Evolutionary conservation across 2,797 vertebrate genomes (phyloP), one percentile per base, ranked within the genome.

Genomic region (Falco biarmicus): DNA sequence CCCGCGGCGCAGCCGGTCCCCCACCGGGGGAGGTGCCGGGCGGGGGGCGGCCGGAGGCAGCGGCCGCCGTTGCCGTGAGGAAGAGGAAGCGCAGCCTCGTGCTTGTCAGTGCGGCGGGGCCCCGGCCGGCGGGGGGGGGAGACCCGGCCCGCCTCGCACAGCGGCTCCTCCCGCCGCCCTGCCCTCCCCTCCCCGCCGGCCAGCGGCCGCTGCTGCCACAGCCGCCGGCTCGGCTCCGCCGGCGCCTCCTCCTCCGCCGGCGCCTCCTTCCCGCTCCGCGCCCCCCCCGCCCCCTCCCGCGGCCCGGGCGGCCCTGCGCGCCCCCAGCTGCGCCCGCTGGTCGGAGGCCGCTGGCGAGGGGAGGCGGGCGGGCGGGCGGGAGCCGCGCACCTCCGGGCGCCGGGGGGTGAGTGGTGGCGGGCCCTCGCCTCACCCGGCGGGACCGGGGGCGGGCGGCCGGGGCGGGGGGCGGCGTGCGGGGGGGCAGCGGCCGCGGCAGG

Each of bases 51-150:
- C 43, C 39, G 64, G n/a, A n/a, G n/a, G n/a, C n/a, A n/a, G n/a
- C n/a, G n/a, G n/a, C n/a, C n/a, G n/a, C 50, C 5, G 53, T 8
- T 24, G 59, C 83, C 19, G 50, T 10, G 83, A 75, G 92, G 73
- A 93, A 89, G 91, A 96, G 45, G 97, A 97, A 96, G 70, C 66
- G 79, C 93, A 70, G 87, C 92, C 43, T 48, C 45, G 41, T 28
- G 66, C 32, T 68, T 51, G 48, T 79, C 83, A 47, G 73, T 13
- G 60, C 63, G 76, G 71, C n/a, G 78, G 60, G 65, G 50, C 88
- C 68, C 56, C 77, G 48, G 93, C 80, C 82, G 78, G 74, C 70
- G 61, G 82, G 43, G 57, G 31, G 48, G 48, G 53, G 28, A 15
- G 31, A 51, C 50, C 20, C 68, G 71, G 5, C 63, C 16, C 43